A percentile compares a stretch with the other conserved stretches of the same genome.
phyloP scores from a whole-genome alignment of 2,888 invertebrate species.

The Bedellia somnulentella region DNA sequence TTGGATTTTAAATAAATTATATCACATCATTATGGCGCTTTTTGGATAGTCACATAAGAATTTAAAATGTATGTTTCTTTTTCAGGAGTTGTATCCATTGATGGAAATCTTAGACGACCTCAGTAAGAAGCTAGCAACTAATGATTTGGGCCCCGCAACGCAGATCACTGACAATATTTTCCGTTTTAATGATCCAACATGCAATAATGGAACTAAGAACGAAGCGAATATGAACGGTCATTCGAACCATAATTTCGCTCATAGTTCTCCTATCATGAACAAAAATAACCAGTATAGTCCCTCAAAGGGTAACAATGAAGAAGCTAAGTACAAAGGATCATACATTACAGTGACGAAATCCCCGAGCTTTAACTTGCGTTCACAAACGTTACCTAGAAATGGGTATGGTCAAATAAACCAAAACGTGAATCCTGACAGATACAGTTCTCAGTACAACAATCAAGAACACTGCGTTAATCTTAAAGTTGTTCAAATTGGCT shows the following conservation, averaged over 20 bases:
- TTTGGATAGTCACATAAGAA: too few relatives aligned
- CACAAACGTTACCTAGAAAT: constrained; percentile 74
- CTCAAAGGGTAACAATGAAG: constrained; percentile 45
- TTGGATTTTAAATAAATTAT: too few relatives aligned
- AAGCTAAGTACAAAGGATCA: constrained; percentile 39
- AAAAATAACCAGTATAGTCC: constrained; percentile 58
- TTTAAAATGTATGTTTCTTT: constrained; percentile 1
- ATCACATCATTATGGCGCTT: too few relatives aligned
- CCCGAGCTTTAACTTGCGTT: constrained; percentile 55
- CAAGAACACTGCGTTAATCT: constrained; percentile 57
- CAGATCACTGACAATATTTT: constrained; percentile 65
- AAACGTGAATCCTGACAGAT: constrained; percentile 47
- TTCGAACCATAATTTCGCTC: constrained; percentile 38
- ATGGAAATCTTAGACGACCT: constrained; percentile 71
- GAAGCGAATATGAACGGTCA: constrained; percentile 28
- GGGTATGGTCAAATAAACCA: constrained; percentile 51
- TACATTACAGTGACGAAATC: constrained; percentile 42
- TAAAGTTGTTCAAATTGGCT: constrained; percentile 64
- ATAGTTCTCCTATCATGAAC: constrained; percentile 57
- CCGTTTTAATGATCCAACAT: constrained; percentile 69
- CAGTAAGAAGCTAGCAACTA: constrained; percentile 62
- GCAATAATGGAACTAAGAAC: constrained; percentile 36
- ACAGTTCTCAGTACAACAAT: constrained; percentile 56
- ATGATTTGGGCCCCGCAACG: constrained; percentile 31
- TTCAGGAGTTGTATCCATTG: constrained; percentile 64